Percentiles rank a stretch among this genome's conserved stretches.
phyloP scores from a whole-genome alignment of 1,140 invertebrate genomes.

The Anastatus disparis region DNA sequence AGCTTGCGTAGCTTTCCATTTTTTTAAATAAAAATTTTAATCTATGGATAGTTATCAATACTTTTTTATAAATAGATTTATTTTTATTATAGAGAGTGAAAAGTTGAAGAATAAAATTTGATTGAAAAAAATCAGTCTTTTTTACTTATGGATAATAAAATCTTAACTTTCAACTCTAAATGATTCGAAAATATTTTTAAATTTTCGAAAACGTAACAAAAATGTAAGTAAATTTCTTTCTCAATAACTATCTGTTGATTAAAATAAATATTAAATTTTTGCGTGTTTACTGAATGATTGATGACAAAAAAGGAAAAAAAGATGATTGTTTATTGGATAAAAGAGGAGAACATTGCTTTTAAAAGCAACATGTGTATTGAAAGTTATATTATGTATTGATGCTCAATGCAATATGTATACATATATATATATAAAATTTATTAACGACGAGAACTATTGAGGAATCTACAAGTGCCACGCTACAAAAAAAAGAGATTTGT shows the following conservation, averaged over 20 bases:
- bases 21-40: conserved; percentile 9
- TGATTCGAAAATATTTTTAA: conserved; percentile 16
- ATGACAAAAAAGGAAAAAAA: conserved; percentile 5
- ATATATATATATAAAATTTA: too few relatives aligned
- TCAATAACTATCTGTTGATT: conserved; percentile 2
- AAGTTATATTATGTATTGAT: background rate
- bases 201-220: too few relatives aligned
- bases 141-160: background rate
- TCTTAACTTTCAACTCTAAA: background rate
- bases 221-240: too few relatives aligned
- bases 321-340: background rate
- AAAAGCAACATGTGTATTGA: background rate
- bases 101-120: background rate
- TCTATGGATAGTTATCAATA: conserved; percentile 12
- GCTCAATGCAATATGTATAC: conserved; percentile 8
- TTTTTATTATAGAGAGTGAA: background rate
- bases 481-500: background rate
- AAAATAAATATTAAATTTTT: background rate
- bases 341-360: conserved; percentile 9
- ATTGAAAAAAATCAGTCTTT: background rate
- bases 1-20: background rate
- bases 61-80: background rate
- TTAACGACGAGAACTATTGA: conserved; percentile 9
- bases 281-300: conserved; percentile 8
- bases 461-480: conserved; percentile 31